A percentile compares a stretch with the other conserved stretches of the same genome.
These are phyloP conservation scores for Drosophila rufa DNA, from an alignment of 1,140 invertebrate genomes.

Conservation along the genomic window DNA sequence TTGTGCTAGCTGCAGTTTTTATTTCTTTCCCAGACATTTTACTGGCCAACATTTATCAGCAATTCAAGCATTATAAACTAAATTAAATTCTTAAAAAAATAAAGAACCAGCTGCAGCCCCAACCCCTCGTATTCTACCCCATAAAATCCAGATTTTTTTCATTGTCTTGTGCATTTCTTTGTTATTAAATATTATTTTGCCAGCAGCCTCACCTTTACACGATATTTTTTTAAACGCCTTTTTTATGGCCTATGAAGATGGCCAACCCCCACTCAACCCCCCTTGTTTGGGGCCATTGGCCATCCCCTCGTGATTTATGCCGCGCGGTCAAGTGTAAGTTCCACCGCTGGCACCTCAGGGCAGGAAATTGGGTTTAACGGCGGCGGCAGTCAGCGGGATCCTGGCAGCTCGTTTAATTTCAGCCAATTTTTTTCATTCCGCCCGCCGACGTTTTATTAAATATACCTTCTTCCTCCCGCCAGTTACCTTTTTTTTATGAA, in stretches of 20 bases:
- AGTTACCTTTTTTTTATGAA: constrained; percentile 57
- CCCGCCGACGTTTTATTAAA: constrained; percentile 72
- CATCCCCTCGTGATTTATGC: constrained; percentile 68
- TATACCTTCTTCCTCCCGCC: constrained; percentile 34
- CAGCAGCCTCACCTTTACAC: constrained; percentile 57
- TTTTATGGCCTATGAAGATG: constrained; percentile 65
- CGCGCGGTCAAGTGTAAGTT: constrained; percentile 80
- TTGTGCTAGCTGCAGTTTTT: background rate
- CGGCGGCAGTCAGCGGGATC: constrained; percentile 44
- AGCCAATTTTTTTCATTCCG: constrained; percentile 52
- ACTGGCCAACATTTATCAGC: constrained; percentile 3
- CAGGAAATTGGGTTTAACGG: constrained; percentile 79
- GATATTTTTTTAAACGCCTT: constrained; percentile 49
- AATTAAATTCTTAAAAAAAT: constrained; percentile 30
- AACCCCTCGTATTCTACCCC: constrained; percentile 1
- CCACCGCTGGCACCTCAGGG: constrained; percentile 56
- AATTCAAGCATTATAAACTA: constrained; percentile 14
- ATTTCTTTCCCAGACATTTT: background rate
- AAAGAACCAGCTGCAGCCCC: background rate
- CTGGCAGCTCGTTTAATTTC: constrained; percentile 78
- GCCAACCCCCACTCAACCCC: background rate
- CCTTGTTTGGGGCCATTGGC: constrained; percentile 6
- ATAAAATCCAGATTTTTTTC: constrained; percentile 42
- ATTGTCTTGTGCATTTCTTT: constrained; percentile 73
- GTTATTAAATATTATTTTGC: constrained; percentile 77